Base-by-base conservation (phyloP, 1,140 invertebrate species). In the Eubasilissa regina region DNA sequence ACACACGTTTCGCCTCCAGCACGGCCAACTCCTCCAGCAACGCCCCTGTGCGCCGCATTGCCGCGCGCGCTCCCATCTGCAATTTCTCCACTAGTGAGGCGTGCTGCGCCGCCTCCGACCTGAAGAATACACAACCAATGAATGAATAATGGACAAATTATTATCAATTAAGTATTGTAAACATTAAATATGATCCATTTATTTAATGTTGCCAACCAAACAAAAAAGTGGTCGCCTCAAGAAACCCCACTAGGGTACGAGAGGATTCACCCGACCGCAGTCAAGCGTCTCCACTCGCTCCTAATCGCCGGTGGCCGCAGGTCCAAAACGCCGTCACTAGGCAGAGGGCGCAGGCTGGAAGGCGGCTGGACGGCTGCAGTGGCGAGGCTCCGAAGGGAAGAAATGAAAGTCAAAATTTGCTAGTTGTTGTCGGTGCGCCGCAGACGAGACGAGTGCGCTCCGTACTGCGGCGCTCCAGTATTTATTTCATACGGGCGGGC, bases 1-100 rank as follows among this genome's bases (percentile, higher is more conserved):
- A 7, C 13, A 43, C 35, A 3, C 12, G 62, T 3, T 13, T 3
- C 35, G 35, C 62, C 43, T 43, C 62, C 62, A 66, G 62, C 12
- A 11, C 35, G n/a, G 64, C 64, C 64, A 68, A n/a, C 19, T 55
- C 68, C 19, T 73, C 35, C 19, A 13, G n/a, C 19, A 73, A 47
- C 8, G 11, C 25, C 68, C 11, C 17, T 8, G 21, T 47, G n/a
- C n/a, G n/a, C n/a, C n/a, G n/a, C n/a, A n/a, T n/a, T n/a, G n/a
- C n/a, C 9, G n/a, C 47, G n/a, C 17, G n/a, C 0, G 48, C 47
- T 10, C 11, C 47, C 19, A 9, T 13, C 47, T 72, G 68, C 3
- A 72, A 47, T 21, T 72, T 72, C 47, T 73, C 47, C 4, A 73
- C 17, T 48, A 53, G 48, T 15, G 12, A 7, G n/a, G 47, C 9